Base-by-base conservation (phyloP, 2,113 vertebrate genomes). In the Dasypus novemcinctus region DNA sequence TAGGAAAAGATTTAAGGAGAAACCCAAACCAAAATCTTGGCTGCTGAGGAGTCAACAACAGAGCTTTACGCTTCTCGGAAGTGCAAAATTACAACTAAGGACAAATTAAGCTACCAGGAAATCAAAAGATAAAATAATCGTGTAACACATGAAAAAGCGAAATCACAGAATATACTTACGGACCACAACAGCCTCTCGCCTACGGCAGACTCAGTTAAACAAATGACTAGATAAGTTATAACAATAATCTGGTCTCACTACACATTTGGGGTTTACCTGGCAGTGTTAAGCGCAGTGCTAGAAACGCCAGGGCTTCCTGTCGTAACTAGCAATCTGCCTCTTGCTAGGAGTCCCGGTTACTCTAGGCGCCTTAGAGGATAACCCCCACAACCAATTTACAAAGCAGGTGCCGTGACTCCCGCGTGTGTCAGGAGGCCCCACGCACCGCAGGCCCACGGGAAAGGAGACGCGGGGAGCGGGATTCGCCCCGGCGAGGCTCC, bases 201-300 rank as follows among this genome's bases (percentile, higher is more conserved):
- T 1, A 9, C 20, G 17, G 8, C 18, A 11, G 7, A 15, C 17
- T 13, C 14, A 8, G 1, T 41, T 1, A 27, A 27, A 29, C 2
- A 7, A 64, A 71, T 4, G 23, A 74, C 27, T 0, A 8, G 27
- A 4, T 0, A 23, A 63, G 25, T 0, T 9, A 9, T 14, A 69
- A 36, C 7, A n/a, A 52, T 1, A 1, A 36, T 0, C n/a, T n/a
- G n/a, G n/a, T n/a, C n/a, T n/a, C n/a, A n/a, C n/a, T n/a, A n/a
- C n/a, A n/a, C n/a, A n/a, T n/a, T n/a, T n/a, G n/a, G n/a, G n/a
- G n/a, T n/a, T n/a, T n/a, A n/a, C n/a, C n/a, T n/a, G n/a, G n/a
- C n/a, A n/a, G n/a, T 2, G n/a, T 0, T 9, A 31, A 29, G 29
- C 0, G 27, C 4, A 49, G 9, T 1, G 25, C 63, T 1, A 21